These are phyloP conservation scores for Coreoperca whiteheadi DNA, from an alignment of 2,113 vertebrate genomes.

Conservation along the genomic window DNA sequence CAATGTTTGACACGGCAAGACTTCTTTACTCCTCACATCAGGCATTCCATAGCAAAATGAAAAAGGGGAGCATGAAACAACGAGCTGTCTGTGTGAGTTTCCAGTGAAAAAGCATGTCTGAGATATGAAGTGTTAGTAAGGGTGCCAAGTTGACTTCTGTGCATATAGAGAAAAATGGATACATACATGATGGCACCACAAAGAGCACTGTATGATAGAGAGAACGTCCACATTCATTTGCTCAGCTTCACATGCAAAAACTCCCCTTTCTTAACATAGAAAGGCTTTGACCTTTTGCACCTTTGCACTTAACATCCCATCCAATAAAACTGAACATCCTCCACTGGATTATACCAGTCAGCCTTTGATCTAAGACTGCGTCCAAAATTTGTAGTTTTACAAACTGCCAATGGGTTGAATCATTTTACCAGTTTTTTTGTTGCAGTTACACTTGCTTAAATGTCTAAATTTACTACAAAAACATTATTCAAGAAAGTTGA, in stretches of 20 bases:
- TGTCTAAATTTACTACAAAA: not conserved
- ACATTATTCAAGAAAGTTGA: not conserved
- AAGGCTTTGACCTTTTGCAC: slow-evolving; percentile 25
- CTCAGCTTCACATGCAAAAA: not conserved
- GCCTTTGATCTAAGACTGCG: slow-evolving; percentile 24
- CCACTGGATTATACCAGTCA: not conserved
- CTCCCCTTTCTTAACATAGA: slow-evolving; percentile 41
- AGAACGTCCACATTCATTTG: slow-evolving; percentile 42
- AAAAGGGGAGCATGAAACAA: slow-evolving; percentile 72
- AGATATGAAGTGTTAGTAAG: slow-evolving; percentile 56
- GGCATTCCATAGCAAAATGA: slow-evolving; percentile 71
- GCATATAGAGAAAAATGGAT: slow-evolving; percentile 56
- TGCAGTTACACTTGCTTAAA: not conserved
- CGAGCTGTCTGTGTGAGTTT: slow-evolving; percentile 73
- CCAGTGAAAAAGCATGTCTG: slow-evolving; percentile 56
- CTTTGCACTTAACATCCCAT: slow-evolving; percentile 40
- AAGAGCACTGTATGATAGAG: slow-evolving; percentile 53
- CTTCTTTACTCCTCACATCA: slow-evolving; percentile 73
- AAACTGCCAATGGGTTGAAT: not conserved
- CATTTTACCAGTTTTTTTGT: not conserved
- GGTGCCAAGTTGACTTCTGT: slow-evolving; percentile 63
- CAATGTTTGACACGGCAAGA: slow-evolving; percentile 58
- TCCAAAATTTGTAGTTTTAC: not conserved
- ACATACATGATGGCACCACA: slow-evolving; percentile 50
- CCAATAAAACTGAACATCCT: not conserved